Conservation (phyloP, 2,888 invertebrate genomes). For the Acronicta leporina region DNA sequence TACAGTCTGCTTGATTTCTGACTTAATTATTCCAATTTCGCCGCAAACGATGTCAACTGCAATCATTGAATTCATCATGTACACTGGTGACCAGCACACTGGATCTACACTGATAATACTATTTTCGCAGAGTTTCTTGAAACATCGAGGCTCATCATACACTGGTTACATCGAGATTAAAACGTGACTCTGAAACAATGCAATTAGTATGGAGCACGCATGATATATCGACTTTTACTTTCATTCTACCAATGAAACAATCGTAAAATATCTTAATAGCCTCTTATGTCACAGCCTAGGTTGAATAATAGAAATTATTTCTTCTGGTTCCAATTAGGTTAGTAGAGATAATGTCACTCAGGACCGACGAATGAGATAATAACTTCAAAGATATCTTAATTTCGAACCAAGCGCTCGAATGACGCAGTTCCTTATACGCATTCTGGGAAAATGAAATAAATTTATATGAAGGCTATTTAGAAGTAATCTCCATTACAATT, state of each 20-base stretch:
- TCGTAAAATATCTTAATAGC: conserved; percentile 12
- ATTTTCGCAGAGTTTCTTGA: conserved; percentile 4
- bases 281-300: conserved; percentile 6
- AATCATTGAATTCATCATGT: conserved; percentile 67
- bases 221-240: conserved; percentile 33
- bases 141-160: conserved; percentile 20
- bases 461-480: conserved; percentile 25
- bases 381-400: conserved; percentile 12
- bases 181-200: conserved; percentile 53
- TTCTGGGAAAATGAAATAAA: conserved; percentile 24
- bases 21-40: conserved; percentile 64
- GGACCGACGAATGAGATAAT: not conserved
- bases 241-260: conserved; percentile 15
- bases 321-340: not conserved
- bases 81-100: conserved; percentile 41
- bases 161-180: conserved; percentile 57
- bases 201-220: conserved; percentile 42
- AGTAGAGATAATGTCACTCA: not conserved
- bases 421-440: conserved; percentile 6
- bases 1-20: conserved; percentile 61
- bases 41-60: conserved; percentile 69
- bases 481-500: conserved; percentile 21
- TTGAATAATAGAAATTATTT: conserved; percentile 2
- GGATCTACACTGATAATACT: conserved; percentile 40
- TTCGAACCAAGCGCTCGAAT: conserved; percentile 1